Percentiles rank a stretch among this genome's conserved stretches.
Conservation (phyloP, 1,140 invertebrate genomes). For the Drosophila subobscura region DNA sequence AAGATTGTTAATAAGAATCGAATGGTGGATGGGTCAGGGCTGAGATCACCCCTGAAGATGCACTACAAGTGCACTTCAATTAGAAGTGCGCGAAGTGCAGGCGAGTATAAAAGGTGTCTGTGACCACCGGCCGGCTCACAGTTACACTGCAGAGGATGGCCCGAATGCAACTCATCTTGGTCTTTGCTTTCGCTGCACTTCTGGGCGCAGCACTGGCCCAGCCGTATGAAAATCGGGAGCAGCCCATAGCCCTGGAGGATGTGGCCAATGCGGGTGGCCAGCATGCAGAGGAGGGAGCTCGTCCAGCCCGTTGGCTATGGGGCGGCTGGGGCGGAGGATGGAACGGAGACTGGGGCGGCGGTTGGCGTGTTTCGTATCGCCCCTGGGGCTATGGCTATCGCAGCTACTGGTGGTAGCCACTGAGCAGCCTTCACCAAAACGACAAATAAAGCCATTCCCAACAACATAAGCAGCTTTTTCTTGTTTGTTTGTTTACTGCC, state of each 20-base stretch:
- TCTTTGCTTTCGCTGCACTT: conserved; percentile 6
- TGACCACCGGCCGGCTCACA: neutral
- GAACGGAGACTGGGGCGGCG: conserved; percentile 13
- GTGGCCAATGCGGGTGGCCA: conserved; percentile 41
- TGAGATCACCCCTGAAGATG: neutral
- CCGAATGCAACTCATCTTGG: conserved; percentile 33
- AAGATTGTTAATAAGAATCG: neutral
- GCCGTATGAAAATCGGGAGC: neutral
- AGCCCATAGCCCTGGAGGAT: conserved; percentile 23
- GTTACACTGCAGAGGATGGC: neutral
- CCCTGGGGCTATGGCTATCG: conserved; percentile 41
- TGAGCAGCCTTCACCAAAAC: neutral
- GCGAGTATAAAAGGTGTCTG: conserved; percentile 41
- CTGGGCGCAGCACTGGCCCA: conserved; percentile 5
- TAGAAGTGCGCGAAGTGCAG: conserved; percentile 31
- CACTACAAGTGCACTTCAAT: conserved; percentile 40
- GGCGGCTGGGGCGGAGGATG: conserved; percentile 17
- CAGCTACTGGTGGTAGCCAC: conserved; percentile 45
- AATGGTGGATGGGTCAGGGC: conserved; percentile 11
- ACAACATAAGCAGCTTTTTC: conserved; percentile 3
- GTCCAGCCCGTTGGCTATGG: conserved; percentile 40
- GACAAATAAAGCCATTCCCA: conserved; percentile 14
- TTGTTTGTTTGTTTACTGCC: conserved; percentile 6
- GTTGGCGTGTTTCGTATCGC: conserved; percentile 9
- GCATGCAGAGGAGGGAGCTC: conserved; percentile 32